Percentiles rank a stretch among this genome's conserved stretches.
These are phyloP conservation scores for Heliconius cydno DNA, from an alignment of 2,888 invertebrate genomes.

Conservation along the genomic window DNA sequence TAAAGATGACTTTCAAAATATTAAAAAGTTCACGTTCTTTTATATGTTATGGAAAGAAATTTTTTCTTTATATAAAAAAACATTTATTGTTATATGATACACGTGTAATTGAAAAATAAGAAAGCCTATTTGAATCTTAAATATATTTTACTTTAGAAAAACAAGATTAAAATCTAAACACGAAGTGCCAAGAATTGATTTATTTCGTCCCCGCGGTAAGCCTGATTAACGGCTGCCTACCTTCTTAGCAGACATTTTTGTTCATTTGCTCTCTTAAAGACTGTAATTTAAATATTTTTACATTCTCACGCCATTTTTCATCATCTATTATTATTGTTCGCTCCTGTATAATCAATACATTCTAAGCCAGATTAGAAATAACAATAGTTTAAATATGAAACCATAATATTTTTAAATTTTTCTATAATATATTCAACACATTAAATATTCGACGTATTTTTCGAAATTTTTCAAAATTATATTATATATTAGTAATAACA, in stretches of 20 bases:
- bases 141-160: background rate
- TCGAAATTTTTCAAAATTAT: no score
- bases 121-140: background rate
- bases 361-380: no score
- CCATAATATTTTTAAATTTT: no score
- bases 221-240: constrained; percentile 28
- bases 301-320: background rate
- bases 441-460: no score
- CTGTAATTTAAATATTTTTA: constrained; percentile 1
- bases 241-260: constrained; percentile 24
- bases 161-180: constrained; percentile 6
- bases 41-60: background rate
- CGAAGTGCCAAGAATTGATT: constrained; percentile 19
- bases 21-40: background rate
- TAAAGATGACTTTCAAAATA: background rate
- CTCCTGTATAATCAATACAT: no score
- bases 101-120: no score
- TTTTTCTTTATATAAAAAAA: background rate
- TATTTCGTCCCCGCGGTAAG: constrained; percentile 19
- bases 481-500: no score
- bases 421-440: no score
- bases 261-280: background rate
- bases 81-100: background rate
- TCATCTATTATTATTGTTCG: background rate
- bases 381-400: no score